These are phyloP conservation scores for Cossypha caffra DNA, from an alignment of 2,797 vertebrate species.

Conservation along the genomic window DNA sequence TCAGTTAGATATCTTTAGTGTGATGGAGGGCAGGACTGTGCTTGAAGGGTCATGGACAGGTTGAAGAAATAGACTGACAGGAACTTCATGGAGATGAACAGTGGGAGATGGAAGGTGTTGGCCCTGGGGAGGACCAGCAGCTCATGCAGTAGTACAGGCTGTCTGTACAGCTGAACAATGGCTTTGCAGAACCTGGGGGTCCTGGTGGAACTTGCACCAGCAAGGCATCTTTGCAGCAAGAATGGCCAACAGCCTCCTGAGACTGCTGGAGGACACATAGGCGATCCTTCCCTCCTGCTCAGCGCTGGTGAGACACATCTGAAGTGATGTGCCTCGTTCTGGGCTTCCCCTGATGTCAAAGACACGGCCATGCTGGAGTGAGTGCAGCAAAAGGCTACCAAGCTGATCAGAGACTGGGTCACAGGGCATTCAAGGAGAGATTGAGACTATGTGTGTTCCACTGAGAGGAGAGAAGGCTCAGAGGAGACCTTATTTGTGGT, in stretches of 20 bases:
- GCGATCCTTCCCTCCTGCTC: neutral
- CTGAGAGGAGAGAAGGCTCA: neutral
- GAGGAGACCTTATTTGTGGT: neutral
- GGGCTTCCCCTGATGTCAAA: accelerated
- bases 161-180: neutral
- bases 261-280: neutral
- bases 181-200: neutral
- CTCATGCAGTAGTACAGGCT: neutral
- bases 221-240: neutral
- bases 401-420: neutral
- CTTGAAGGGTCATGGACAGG: neutral
- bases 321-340: neutral
- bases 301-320: neutral
- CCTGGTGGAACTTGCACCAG: neutral
- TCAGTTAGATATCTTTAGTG: neutral
- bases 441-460: neutral
- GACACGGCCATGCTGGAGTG: neutral
- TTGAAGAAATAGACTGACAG: neutral
- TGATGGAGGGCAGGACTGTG: neutral
- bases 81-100: neutral
- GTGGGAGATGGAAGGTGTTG: neutral
- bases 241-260: neutral
- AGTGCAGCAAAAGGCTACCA: neutral
- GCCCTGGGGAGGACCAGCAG: neutral
- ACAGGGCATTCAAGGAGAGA: neutral